A percentile compares a stretch with the other conserved stretches of the same genome.
phyloP scores from a whole-genome alignment of 2,113 vertebrate species.

The Euleptes europaea region DNA sequence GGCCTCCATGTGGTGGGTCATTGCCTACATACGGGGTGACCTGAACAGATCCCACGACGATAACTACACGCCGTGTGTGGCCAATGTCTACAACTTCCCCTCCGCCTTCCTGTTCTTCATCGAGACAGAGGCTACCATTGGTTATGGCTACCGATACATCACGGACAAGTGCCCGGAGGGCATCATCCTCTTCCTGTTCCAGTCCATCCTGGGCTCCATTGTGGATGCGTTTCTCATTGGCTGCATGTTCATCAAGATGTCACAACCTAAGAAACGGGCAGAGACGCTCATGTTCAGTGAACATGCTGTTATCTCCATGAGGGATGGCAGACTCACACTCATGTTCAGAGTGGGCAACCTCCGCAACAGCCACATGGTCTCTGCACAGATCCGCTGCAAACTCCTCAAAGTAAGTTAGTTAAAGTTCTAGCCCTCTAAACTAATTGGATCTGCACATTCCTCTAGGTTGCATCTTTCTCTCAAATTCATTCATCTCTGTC shows the following conservation, averaged over 20 bases:
- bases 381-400: constrained; percentile 98
- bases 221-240: constrained; percentile 98
- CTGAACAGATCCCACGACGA: constrained; percentile 91
- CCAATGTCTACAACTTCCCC: constrained; percentile 98
- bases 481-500: not conserved
- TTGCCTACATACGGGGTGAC: constrained; percentile 95
- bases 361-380: constrained; percentile 99
- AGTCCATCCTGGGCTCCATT: constrained; percentile 97
- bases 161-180: constrained; percentile 98
- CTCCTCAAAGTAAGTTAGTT: constrained; percentile 93
- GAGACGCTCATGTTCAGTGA: constrained; percentile 99
- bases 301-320: constrained; percentile 95
- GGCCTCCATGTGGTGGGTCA: constrained; percentile 99
- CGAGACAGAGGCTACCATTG: constrained; percentile 97
- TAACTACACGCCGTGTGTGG: constrained; percentile 95
- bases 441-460: not conserved
- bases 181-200: constrained; percentile 97
- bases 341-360: constrained; percentile 99
- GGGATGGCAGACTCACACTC: constrained; percentile 96
- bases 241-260: constrained; percentile 99
- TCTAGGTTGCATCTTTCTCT: not conserved
- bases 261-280: constrained; percentile 97
- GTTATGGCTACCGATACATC: constrained; percentile 97
- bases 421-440: not conserved
- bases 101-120: constrained; percentile 98